Conservation (phyloP, 2,888 invertebrate species). For the Diaphora mendica region DNA sequence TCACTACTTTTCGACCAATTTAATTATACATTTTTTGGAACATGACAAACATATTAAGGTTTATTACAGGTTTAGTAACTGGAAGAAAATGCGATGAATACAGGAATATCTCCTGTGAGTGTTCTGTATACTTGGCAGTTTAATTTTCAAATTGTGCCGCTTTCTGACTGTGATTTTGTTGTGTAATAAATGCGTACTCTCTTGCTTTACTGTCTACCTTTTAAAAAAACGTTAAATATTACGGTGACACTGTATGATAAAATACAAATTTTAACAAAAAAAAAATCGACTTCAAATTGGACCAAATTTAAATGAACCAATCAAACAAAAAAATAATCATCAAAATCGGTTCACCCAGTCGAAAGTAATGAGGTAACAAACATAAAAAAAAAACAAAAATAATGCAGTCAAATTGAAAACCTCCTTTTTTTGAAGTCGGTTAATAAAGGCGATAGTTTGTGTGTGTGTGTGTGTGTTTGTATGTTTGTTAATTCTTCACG, state of each 20-base stretch:
- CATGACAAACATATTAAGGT: neutral
- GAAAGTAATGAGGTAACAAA: too few relatives aligned
- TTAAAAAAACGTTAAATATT: neutral
- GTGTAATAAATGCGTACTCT: neutral
- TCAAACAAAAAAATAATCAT: too few relatives aligned
- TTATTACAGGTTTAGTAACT: neutral
- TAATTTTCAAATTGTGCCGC: neutral
- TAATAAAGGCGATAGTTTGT: too few relatives aligned
- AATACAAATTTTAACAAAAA: too few relatives aligned
- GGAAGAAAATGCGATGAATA: neutral
- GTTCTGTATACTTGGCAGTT: neutral
- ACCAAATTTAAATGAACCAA: too few relatives aligned
- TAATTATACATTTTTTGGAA: neutral
- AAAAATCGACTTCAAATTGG: too few relatives aligned
- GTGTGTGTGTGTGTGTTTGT: too few relatives aligned
- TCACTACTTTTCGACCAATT: neutral
- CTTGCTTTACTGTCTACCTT: neutral
- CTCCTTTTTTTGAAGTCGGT: too few relatives aligned
- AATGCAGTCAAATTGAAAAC: too few relatives aligned
- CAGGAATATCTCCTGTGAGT: neutral
- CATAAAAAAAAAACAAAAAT: too few relatives aligned
- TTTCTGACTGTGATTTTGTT: neutral
- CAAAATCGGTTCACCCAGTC: too few relatives aligned
- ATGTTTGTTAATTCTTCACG: too few relatives aligned
- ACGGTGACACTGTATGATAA: neutral